Evolutionary conservation across 2,888 invertebrate genomes (phyloP), one percentile per base, ranked within the genome.

Genomic region (Meteorus colon): DNA sequence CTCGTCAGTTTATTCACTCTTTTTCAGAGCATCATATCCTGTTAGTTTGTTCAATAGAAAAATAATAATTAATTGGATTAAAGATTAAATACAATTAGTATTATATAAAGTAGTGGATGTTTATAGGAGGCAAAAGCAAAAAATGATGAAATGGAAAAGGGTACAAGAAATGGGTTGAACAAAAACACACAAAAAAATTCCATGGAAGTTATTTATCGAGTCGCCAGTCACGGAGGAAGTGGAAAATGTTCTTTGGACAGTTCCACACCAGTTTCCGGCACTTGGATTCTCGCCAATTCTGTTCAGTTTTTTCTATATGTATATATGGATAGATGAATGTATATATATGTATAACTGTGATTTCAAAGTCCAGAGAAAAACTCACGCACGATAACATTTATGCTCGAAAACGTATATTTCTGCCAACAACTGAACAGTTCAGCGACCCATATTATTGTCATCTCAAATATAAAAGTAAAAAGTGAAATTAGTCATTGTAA

Each of bases 261-360:
- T 75, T 75, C 65, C 72, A 45, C 31, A 63, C 72, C 45, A 55
- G 65, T 75, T 75, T 72, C 70, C 70, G 70, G 48, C 34, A 67
- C 72, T 80, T 81, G 81, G 81, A 79, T 62, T 75, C 37, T 76
- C 67, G 81, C 81, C 81, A 81, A 81, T 80, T 73, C 74, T 74
- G 73, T 65, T 74, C 78, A 73, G 69, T 59, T 77, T 78, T 80
- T 77, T 76, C 62, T 41, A 59, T 62, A 3, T 19, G 37, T 31
- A 19, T 34, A 12, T 4, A 34, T 34, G 34, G 24, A 24, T 24
- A 24, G 24, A 24, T 24, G 24, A 24, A 24, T n/a, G n/a, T 24
- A 24, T 6, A 24, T 41, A 37, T 63, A n/a, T 63, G 16, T 63
- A 31, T 65, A 41, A 16, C 34, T 41, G 8, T 41, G 41, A 41